These are phyloP conservation scores for Paramormyrops hopkinsi DNA, from an alignment of 2,797 vertebrate species.

Conservation along the genomic window DNA sequence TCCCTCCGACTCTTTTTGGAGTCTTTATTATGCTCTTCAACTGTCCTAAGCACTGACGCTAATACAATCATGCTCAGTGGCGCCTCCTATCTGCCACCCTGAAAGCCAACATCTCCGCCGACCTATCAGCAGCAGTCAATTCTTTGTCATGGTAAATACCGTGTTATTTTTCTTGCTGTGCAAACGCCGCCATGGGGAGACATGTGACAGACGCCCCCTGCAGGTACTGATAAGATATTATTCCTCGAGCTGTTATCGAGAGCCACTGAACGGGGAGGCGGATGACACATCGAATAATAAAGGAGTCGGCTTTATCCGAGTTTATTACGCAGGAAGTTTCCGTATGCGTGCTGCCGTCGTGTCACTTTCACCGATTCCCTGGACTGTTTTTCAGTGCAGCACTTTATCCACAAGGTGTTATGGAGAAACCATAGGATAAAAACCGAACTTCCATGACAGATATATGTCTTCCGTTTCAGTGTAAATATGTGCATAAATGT, in stretches of 20 bases:
- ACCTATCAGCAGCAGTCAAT: slow-evolving; percentile 41
- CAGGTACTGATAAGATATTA: slow-evolving; percentile 62
- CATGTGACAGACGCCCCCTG: slow-evolving; percentile 59
- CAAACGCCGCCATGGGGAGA: slow-evolving; percentile 46
- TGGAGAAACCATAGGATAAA: background rate
- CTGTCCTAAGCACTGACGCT: slow-evolving; percentile 42
- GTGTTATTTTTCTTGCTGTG: slow-evolving; percentile 46
- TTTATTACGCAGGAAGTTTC: background rate
- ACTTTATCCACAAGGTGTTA: background rate
- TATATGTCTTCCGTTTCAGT: background rate
- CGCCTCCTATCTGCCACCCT: slow-evolving; percentile 51
- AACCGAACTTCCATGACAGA: background rate
- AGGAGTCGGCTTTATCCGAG: background rate
- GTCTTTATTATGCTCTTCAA: slow-evolving; percentile 60
- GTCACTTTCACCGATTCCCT: background rate
- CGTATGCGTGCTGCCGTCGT: background rate
- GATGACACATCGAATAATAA: background rate
- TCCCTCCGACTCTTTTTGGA: slow-evolving; percentile 33
- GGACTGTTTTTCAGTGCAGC: background rate
- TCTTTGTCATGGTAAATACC: slow-evolving; percentile 46
- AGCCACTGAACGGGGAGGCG: slow-evolving; percentile 47
- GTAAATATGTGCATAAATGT: background rate
- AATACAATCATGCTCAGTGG: slow-evolving; percentile 54
- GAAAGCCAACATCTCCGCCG: slow-evolving; percentile 51
- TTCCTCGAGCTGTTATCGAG: slow-evolving; percentile 55